phyloP scores from a whole-genome alignment of 2,113 vertebrate genomes.

The Euleptes europaea region DNA sequence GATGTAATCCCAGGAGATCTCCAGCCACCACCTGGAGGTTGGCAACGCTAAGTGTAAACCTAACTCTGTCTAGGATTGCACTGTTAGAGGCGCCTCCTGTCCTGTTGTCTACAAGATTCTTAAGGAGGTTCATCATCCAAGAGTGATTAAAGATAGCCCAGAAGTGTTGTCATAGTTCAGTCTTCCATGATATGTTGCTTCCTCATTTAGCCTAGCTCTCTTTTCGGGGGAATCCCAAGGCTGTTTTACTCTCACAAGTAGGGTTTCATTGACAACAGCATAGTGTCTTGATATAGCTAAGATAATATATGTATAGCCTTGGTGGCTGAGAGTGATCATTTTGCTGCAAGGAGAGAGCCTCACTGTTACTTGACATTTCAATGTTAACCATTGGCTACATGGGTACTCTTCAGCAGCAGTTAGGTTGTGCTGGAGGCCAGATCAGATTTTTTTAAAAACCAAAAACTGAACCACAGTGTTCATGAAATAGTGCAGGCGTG shows the following conservation, averaged over 20 bases:
- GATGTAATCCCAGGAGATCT: too few species aligned
- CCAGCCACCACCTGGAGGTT: too few species aligned
- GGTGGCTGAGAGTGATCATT: neutral
- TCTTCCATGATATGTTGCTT: neutral
- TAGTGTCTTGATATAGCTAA: neutral
- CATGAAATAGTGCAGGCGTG: neutral
- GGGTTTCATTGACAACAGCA: neutral
- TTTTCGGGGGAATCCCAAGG: constrained; percentile 54
- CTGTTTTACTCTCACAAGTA: constrained; percentile 13
- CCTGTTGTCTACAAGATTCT: constrained; percentile 6
- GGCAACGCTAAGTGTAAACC: too few species aligned
- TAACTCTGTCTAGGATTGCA: too few species aligned
- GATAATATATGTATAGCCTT: neutral
- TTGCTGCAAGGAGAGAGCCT: neutral
- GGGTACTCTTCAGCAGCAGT: neutral
- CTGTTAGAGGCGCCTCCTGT: neutral
- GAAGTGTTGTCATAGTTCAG: constrained; percentile 36
- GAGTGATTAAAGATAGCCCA: constrained; percentile 32
- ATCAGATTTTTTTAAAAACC: neutral
- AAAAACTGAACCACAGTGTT: neutral
- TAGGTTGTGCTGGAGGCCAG: neutral
- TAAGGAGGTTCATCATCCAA: constrained; percentile 33
- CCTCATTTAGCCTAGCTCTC: constrained; percentile 14
- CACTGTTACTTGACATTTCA: neutral
- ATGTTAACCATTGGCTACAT: neutral